phyloP scores from a whole-genome alignment of 1,140 invertebrate species.

The Planococcus citri region DNA sequence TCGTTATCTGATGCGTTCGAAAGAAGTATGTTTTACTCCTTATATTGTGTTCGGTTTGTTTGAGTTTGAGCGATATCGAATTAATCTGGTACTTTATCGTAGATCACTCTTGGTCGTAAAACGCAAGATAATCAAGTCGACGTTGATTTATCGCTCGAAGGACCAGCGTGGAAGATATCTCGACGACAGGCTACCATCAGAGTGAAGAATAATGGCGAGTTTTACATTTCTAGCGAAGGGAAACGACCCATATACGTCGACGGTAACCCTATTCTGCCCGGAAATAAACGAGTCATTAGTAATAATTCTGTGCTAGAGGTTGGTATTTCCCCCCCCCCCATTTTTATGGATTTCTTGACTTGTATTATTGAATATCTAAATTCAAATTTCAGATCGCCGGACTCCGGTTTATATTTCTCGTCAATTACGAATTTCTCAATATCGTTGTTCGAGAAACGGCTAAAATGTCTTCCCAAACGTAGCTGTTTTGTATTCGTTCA shows the following conservation, averaged over 20 bases:
- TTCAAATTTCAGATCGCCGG: neutral
- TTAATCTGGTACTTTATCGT: constrained; percentile 25
- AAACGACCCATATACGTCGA: constrained; percentile 89
- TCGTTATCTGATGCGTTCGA: constrained; percentile 87
- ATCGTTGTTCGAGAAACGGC: neutral
- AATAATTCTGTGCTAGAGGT: constrained; percentile 94
- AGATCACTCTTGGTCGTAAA: constrained; percentile 83
- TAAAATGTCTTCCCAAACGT: neutral
- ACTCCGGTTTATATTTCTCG: neutral
- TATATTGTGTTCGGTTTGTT: neutral
- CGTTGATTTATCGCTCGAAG: constrained; percentile 87
- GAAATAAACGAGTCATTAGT: constrained; percentile 74
- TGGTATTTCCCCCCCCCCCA: constrained; percentile 28
- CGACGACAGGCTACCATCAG: constrained; percentile 78
- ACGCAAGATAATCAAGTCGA: constrained; percentile 83
- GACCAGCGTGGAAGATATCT: constrained; percentile 72
- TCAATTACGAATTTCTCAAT: neutral
- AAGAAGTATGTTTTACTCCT: constrained; percentile 50
- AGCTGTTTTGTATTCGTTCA: too few relatives aligned
- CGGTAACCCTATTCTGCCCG: constrained; percentile 70
- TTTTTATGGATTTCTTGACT: constrained; percentile 1
- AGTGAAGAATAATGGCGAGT: constrained; percentile 82
- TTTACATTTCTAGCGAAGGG: constrained; percentile 88
- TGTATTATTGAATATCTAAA: neutral
- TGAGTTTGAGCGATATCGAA: neutral